Evolutionary conservation across 2,888 invertebrate species (phyloP).

Genomic region (Sthenelais limicola): DNA sequence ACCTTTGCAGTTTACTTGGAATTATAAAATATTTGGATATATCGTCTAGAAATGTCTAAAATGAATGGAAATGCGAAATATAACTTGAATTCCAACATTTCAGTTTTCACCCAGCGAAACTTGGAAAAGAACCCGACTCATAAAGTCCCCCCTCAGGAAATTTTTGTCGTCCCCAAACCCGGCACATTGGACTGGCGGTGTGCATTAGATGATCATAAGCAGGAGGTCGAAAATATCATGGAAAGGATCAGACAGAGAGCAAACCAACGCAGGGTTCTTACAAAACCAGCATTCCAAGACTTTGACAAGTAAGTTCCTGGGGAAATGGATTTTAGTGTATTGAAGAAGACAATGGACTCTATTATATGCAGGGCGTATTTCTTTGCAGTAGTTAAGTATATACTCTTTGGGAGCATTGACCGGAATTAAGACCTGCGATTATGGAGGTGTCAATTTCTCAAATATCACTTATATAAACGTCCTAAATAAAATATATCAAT

Average conservation of each 20-base stretch:
- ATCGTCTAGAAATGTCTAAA: not conserved
- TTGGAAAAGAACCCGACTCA: slow-evolving; percentile 68
- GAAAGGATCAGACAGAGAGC: slow-evolving; percentile 62
- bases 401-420: too few relatives aligned
- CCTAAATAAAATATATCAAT: too few relatives aligned
- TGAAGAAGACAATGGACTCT: too few relatives aligned
- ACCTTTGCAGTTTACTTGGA: not conserved
- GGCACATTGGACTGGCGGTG: slow-evolving; percentile 68
- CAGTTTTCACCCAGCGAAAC: slow-evolving; percentile 71
- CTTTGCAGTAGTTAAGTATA: too few relatives aligned
- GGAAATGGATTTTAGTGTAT: too few relatives aligned
- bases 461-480: too few relatives aligned
- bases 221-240: slow-evolving; percentile 65
- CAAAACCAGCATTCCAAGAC: slow-evolving; percentile 70
- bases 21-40: not conserved
- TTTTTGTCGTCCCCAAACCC: slow-evolving; percentile 69
- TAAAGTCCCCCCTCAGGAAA: slow-evolving; percentile 64
- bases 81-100: slow-evolving; percentile 33
- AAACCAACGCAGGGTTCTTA: slow-evolving; percentile 66
- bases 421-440: too few relatives aligned
- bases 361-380: too few relatives aligned
- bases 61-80: too few relatives aligned
- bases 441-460: too few relatives aligned
- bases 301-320: slow-evolving; percentile 68
- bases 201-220: slow-evolving; percentile 64